Base-by-base conservation (phyloP, 2,113 vertebrate species). In the Pelvicachromis taeniatus region DNA sequence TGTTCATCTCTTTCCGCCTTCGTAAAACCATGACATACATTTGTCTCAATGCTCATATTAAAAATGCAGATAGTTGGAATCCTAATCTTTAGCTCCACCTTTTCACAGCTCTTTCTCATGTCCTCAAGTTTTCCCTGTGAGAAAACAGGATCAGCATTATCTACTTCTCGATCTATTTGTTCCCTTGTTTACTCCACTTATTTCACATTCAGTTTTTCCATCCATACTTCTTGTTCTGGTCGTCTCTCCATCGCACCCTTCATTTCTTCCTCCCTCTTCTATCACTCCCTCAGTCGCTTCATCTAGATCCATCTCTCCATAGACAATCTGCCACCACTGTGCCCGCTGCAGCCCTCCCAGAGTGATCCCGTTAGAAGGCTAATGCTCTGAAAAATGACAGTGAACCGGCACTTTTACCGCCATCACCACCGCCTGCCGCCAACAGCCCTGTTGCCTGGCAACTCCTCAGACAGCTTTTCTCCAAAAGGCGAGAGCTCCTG, bases 321-420 rank as follows among this genome's bases (percentile, higher is more conserved):
- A 77, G 89, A 89, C 81, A 68, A 75, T 87, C 84, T 85, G 73
- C 84, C 83, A 78, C 63, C 84, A 5, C 79, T 75, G 73, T 83
- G 83, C 81, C 80, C 38, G 79, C 75, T 90, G 55, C 85, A 87
- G 92, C 92, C 93, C 92, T 90, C 86, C 87, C 84, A 87, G 81
- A 92, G 94, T 92, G 91, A 93, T 96, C 93, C 93, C 89, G 93
- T 96, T 95, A 91, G 85, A 94, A 82, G 87, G 90, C 88, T 94
- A 95, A 96, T 93, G 94, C 90, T 89, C 92, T 95, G 94, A 96
- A 88, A 95, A 96, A 95, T 94, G 93, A 94, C 92, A 90, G 91
- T 58, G 88, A 93, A 93, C 87, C 82, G 63, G 77, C 79, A 82
- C 83, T 92, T 91, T 91, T 86, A 48, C 90, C 50, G 63, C 90